Evolutionary conservation across 1,140 invertebrate genomes (phyloP), one percentile per base, ranked within the genome.

Genomic region (Heliothis virescens): DNA sequence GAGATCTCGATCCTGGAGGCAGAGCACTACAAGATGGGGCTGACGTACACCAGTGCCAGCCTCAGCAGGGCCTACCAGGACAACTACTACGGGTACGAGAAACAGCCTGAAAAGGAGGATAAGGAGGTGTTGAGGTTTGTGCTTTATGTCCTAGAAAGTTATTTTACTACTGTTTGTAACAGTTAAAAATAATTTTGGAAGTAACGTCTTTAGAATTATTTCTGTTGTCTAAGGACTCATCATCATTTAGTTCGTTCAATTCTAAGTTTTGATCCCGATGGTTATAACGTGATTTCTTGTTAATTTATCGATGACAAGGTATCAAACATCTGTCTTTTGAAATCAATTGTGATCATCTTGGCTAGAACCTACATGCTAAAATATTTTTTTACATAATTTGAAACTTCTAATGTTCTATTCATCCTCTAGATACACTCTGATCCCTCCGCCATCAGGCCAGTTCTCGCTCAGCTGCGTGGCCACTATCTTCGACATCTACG

Each of bases 401-500:
- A 34, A 1, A 34, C 34, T 60, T 0, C 2, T 48, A 16, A 16
- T 29, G 10, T 16, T 47, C 12, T 50, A 5, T 63, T 63, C 10
- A 2, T 41, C 9, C n/a, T 9, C 3, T 67, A 93, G 92, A 79
- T 92, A 93, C 62, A 89, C 88, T 0, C 78, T 94, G 81, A 81
- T 89, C 16, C 87, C 90, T 11, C 91, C 92, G 0, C 67, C 86
- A 0, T 86, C 73, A 16, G 89, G 91, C 3, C 90, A 93, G 81
- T 91, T 94, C 75, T 34, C 84, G 0, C 82, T 94, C 29, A 84
- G 89, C 71, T 94, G 93, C 74, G 89, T 87, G 18, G 91, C 93
- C 1, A 91, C 88, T 5, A 92, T 94, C 59, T 91, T 88, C 79
- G 90, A 94, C 67, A 89, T 92, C 79, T 94, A 94, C 81, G 84